Evolutionary conservation across 2,888 invertebrate genomes (phyloP).

Genomic region (Spodoptera picta): DNA sequence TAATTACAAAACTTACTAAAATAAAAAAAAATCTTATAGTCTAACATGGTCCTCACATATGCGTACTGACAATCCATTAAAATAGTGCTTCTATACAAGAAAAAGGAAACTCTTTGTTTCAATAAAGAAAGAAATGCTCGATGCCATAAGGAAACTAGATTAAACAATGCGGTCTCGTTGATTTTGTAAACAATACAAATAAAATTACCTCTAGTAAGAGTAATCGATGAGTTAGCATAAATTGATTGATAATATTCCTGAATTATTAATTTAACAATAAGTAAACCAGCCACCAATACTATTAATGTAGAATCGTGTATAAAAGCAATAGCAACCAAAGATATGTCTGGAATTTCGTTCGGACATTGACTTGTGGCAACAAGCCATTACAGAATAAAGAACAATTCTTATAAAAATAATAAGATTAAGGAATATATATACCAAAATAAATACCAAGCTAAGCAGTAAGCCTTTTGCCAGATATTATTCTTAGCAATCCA

Average conservation of each 20-base stretch:
- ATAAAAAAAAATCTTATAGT: too few relatives aligned
- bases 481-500: too few relatives aligned
- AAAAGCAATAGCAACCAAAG: slow-evolving; percentile 40
- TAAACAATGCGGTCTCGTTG: slow-evolving; percentile 7
- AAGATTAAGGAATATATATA: slow-evolving; percentile 8
- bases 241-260: not conserved
- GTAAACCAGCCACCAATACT: not conserved
- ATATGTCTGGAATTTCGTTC: slow-evolving; percentile 28
- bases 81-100: too few relatives aligned
- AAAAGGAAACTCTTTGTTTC: too few relatives aligned
- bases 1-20: too few relatives aligned
- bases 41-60: too few relatives aligned
- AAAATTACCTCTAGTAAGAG: slow-evolving; percentile 9
- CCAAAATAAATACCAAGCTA: too few relatives aligned
- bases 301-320: slow-evolving; percentile 40
- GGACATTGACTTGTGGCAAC: slow-evolving; percentile 28
- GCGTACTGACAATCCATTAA: too few relatives aligned
- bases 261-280: rapidly evolving
- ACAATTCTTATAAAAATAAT: slow-evolving; percentile 35
- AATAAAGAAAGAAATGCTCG: too few relatives aligned
- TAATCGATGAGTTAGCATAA: slow-evolving; percentile 31
- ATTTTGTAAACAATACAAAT: slow-evolving; percentile 13
- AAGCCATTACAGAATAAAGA: slow-evolving; percentile 34
- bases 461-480: too few relatives aligned
- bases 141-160: too few relatives aligned